phyloP scores from a whole-genome alignment of 2,888 invertebrate species.

The Papilio gigon region DNA sequence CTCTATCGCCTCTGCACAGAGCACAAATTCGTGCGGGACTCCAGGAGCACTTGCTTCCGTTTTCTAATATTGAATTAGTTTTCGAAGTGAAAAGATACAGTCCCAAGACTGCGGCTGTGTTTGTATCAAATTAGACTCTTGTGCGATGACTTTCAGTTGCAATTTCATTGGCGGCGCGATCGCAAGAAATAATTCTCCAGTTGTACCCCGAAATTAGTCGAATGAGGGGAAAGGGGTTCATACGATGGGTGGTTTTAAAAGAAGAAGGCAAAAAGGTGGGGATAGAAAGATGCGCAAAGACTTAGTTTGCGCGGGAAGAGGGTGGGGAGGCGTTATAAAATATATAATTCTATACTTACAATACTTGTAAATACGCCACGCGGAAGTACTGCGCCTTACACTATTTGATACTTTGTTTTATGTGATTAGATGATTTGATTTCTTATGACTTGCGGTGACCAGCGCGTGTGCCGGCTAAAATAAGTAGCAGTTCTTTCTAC shows the following conservation, averaged over 20 bases:
- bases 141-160: constrained; percentile 52
- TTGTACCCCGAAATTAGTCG: constrained; percentile 83
- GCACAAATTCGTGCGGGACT: constrained; percentile 46
- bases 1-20: constrained; percentile 48
- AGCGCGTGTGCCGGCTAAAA: too few relatives aligned
- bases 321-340: constrained; percentile 78
- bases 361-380: constrained; percentile 83
- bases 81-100: constrained; percentile 83
- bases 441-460: too few relatives aligned
- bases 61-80: constrained; percentile 81
- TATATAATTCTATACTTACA: constrained; percentile 84
- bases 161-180: constrained; percentile 55
- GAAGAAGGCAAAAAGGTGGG: constrained; percentile 82
- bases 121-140: constrained; percentile 57
- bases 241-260: constrained; percentile 82
- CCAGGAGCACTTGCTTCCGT: constrained; percentile 73
- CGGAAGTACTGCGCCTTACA: constrained; percentile 67
- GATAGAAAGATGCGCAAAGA: constrained; percentile 83
- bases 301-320: constrained; percentile 78
- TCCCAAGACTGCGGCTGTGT: constrained; percentile 74
- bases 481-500: too few relatives aligned
- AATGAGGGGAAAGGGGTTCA: constrained; percentile 82
- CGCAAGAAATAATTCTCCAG: constrained; percentile 82
- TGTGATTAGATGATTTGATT: constrained; percentile 36
- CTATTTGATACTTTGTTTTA: constrained; percentile 60